A percentile compares a stretch with the other conserved stretches of the same genome.
Evolutionary conservation across 2,888 invertebrate species (phyloP).

Genomic region (Colletes collaris): DNA sequence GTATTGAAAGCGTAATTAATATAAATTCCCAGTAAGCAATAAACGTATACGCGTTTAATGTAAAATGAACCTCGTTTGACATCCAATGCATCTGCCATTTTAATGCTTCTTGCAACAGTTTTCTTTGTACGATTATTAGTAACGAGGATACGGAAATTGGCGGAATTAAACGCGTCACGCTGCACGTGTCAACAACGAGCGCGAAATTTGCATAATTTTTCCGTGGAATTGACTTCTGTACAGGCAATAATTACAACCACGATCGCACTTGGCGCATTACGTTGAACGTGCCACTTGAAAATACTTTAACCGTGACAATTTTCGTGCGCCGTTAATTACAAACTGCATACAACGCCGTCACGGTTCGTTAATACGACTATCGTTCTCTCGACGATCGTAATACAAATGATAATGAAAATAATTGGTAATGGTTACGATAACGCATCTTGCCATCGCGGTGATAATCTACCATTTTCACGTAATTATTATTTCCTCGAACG

Average conservation of each 20-base stretch:
- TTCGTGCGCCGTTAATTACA: slow-evolving; percentile 38
- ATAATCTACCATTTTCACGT: too few relatives aligned
- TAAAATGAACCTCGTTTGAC: too few relatives aligned
- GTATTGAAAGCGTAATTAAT: too few relatives aligned
- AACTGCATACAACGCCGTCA: slow-evolving; percentile 3
- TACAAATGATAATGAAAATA: slow-evolving; percentile 14
- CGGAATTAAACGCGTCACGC: background rate
- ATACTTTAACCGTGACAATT: slow-evolving; percentile 34
- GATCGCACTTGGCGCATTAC: background rate
- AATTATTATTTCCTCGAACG: too few relatives aligned
- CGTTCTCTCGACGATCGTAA: slow-evolving; percentile 25
- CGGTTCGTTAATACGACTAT: slow-evolving; percentile 31
- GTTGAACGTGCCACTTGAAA: slow-evolving; percentile 31
- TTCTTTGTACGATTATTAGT: too few relatives aligned
- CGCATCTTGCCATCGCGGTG: background rate
- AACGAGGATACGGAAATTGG: too few relatives aligned
- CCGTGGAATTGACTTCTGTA: slow-evolving; percentile 5
- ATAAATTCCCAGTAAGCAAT: too few relatives aligned
- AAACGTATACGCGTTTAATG: too few relatives aligned
- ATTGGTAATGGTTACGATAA: slow-evolving; percentile 4
- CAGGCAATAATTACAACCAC: slow-evolving; percentile 11
- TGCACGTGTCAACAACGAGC: background rate
- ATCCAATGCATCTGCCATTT: too few relatives aligned
- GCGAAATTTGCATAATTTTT: slow-evolving; percentile 2
- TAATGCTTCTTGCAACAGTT: too few relatives aligned